phyloP scores from a whole-genome alignment of 2,888 invertebrate species.

The Sminthurinus aureus region DNA sequence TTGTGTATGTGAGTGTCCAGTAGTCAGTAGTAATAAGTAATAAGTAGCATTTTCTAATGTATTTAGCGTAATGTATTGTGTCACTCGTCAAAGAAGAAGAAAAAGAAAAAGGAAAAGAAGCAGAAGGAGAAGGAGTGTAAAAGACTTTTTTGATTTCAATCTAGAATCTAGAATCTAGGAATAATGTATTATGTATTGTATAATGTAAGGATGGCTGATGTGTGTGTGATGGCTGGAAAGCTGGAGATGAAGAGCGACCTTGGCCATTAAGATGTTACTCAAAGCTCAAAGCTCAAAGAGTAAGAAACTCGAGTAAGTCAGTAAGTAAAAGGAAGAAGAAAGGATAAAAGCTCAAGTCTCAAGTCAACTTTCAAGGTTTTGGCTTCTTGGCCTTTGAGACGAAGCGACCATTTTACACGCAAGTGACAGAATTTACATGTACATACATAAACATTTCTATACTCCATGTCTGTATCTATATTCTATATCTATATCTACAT shows the following conservation, averaged over 20 bases:
- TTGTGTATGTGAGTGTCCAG: no score
- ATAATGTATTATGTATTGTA: not conserved
- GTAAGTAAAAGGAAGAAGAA: slow-evolving; percentile 2
- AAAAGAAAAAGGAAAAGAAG: no score
- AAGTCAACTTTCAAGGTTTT: not conserved
- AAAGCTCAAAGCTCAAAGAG: not conserved
- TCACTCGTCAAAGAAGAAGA: not conserved
- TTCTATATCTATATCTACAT: no score
- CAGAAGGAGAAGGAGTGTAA: not conserved
- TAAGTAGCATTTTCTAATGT: no score
- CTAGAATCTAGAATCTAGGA: no score
- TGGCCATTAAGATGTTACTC: slow-evolving; percentile 34
- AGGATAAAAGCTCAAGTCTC: slow-evolving; percentile 27
- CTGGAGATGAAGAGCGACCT: slow-evolving; percentile 5
- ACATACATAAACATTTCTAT: no score
- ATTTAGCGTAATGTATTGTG: not conserved
- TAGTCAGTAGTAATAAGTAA: no score
- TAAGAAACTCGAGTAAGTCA: not conserved
- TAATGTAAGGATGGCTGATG: not conserved
- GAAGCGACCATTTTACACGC: slow-evolving; percentile 30
- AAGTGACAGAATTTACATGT: slow-evolving; percentile 25
- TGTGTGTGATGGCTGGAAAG: not conserved
- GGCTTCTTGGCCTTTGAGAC: slow-evolving; percentile 5
- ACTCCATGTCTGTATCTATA: no score
- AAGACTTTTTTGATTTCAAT: not conserved